Conservation (phyloP, 2,888 invertebrate genomes). For the Andrena camellia region DNA sequence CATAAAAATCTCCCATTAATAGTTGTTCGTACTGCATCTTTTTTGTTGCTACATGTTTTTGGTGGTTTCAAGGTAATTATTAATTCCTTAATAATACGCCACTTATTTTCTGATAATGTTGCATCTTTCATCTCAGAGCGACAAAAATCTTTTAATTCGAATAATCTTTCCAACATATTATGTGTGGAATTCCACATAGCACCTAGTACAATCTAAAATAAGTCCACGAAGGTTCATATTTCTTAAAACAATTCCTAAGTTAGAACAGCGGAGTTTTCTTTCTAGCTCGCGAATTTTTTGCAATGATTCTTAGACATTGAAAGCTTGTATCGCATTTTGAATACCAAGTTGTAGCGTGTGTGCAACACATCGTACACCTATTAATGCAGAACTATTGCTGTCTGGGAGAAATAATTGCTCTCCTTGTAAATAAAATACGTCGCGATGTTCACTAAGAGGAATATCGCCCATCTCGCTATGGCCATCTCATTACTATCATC, state of each 20-base stretch:
- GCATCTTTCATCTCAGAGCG: not conserved
- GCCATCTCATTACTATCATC: not conserved
- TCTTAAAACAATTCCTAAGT: not conserved
- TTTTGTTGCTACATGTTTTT: not conserved
- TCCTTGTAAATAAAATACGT: too few relatives aligned
- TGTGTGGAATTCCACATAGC: not conserved
- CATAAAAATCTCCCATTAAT: too few relatives aligned
- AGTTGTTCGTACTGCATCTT: not conserved
- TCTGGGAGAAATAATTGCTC: too few relatives aligned
- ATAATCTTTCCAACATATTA: slow-evolving; percentile 3
- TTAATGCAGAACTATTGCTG: not conserved
- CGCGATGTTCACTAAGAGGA: too few relatives aligned
- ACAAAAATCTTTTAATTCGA: not conserved
- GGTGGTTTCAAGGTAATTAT: not conserved
- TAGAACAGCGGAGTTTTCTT: not conserved
- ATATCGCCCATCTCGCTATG: too few relatives aligned
- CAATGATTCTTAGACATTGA: not conserved
- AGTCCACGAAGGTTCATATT: not conserved
- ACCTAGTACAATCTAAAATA: not conserved
- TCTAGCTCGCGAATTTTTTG: not conserved
- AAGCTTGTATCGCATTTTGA: not conserved
- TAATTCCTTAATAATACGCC: not conserved
- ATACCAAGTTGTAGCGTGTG: too few relatives aligned
- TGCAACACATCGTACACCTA: too few relatives aligned
- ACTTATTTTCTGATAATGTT: not conserved